These are phyloP conservation scores for Drosophila tani DNA, from an alignment of 1,140 invertebrate genomes.

Conservation along the genomic window DNA sequence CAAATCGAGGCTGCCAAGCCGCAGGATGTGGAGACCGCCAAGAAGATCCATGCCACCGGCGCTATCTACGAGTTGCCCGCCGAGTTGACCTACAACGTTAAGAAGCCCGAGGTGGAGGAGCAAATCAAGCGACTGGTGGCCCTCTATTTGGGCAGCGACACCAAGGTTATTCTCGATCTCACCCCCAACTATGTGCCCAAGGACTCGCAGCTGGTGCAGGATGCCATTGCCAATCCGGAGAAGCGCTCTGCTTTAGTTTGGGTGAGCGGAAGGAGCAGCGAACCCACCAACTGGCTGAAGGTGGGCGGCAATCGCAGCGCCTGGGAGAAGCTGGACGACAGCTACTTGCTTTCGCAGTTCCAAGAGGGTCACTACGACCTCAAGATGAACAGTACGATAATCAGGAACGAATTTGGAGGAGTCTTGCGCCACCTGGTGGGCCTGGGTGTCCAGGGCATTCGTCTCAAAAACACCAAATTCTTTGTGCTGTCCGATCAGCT, in stretches of 20 bases:
- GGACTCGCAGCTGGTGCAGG: slow-evolving; percentile 79
- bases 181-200: slow-evolving; percentile 86
- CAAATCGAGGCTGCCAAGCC: slow-evolving; percentile 31
- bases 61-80: slow-evolving; percentile 80
- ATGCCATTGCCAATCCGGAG: slow-evolving; percentile 69
- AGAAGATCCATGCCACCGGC: slow-evolving; percentile 64
- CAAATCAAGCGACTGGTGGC: slow-evolving; percentile 69
- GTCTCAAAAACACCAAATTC: slow-evolving; percentile 88
- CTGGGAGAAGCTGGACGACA: slow-evolving; percentile 87
- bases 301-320: slow-evolving; percentile 85
- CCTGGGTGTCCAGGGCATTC: slow-evolving; percentile 91
- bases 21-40: slow-evolving; percentile 45
- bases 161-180: slow-evolving; percentile 85
- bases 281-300: slow-evolving; percentile 92
- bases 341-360: slow-evolving; percentile 88
- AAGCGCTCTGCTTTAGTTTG: slow-evolving; percentile 78
- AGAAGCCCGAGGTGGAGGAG: slow-evolving; percentile 60
- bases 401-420: slow-evolving; percentile 87
- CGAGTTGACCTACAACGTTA: slow-evolving; percentile 67
- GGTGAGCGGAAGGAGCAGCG: slow-evolving; percentile 33
- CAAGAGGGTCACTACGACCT: slow-evolving; percentile 87
- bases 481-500: slow-evolving; percentile 87
- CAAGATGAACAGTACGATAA: slow-evolving; percentile 87
- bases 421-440: slow-evolving; percentile 89
- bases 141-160: slow-evolving; percentile 56